phyloP scores from a whole-genome alignment of 1,140 invertebrate genomes.

The Bursaphelenchus mucronatus region DNA sequence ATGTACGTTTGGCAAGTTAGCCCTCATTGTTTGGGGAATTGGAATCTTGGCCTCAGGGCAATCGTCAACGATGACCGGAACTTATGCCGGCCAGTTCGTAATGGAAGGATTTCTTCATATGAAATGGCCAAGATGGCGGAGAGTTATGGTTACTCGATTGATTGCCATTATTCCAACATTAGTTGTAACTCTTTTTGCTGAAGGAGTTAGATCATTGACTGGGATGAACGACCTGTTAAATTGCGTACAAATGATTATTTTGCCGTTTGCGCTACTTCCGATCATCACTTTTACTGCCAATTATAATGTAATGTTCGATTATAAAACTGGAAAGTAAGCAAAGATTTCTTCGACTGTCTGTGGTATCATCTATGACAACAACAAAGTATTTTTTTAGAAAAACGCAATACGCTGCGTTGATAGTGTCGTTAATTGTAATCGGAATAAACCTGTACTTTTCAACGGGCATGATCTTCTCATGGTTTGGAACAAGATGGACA shows the following conservation, averaged over 20 bases:
- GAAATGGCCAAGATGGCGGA: slow-evolving; percentile 79
- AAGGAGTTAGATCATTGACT: slow-evolving; percentile 73
- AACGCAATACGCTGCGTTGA: slow-evolving; percentile 32
- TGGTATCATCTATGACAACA: slow-evolving; percentile 21
- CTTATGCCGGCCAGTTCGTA: slow-evolving; percentile 68
- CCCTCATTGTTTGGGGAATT: slow-evolving; percentile 81
- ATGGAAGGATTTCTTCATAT: slow-evolving; percentile 81
- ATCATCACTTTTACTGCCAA: slow-evolving; percentile 82
- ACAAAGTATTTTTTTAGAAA: slow-evolving; percentile 33
- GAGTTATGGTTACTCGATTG: slow-evolving; percentile 77
- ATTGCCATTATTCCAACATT: slow-evolving; percentile 87
- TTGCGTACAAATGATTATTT: slow-evolving; percentile 63
- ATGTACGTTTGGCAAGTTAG: slow-evolving; percentile 73
- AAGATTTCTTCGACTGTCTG: neutral
- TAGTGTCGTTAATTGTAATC: slow-evolving; percentile 70
- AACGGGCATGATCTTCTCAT: slow-evolving; percentile 32
- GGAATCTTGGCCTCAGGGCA: slow-evolving; percentile 73
- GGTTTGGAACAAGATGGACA: slow-evolving; percentile 34
- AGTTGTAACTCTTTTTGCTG: slow-evolving; percentile 68
- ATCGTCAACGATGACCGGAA: slow-evolving; percentile 78
- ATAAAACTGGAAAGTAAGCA: slow-evolving; percentile 71
- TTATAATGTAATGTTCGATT: slow-evolving; percentile 76
- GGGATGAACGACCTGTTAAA: slow-evolving; percentile 86
- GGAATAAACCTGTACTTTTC: slow-evolving; percentile 75
- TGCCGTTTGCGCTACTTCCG: slow-evolving; percentile 72